Base-by-base conservation (phyloP, 2,888 invertebrate genomes). In the Drosophila leonis region DNA sequence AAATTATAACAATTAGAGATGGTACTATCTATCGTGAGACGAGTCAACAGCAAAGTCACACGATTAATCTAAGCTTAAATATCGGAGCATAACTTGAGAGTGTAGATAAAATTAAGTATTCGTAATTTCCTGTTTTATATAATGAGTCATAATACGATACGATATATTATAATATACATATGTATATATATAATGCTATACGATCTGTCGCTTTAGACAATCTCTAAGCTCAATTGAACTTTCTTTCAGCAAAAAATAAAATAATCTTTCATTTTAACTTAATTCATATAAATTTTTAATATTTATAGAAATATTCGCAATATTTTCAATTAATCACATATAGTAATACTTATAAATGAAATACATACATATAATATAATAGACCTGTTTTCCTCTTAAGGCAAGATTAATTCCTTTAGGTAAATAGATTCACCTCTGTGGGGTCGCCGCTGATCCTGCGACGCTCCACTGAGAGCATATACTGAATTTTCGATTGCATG, bases 401-500 rank as follows among this genome's bases (percentile, higher is more conserved):
- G 8, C n/a, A 4, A 18, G 4, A 7, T 6, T 18, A 41, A 39
- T 57, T 59, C 4, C 39, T 20, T 15, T 59, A 72, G 12, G 2
- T 1, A 54, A 55, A 65, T 18, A 49, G 10, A 27, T 51, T 63
- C 9, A 29, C 15, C 10, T 77, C 80, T 1, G 67, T 63, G 1
- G 56, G 20, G 20, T 78, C 76, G 0, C 83, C 90, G 6, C 29
- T 42, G 10, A 88, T 73, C 39, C 29, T 68, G 13, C 83, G 87
- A n/a, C 83, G 86, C 41, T 84, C 83, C 42, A 65, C 70, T 1
- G 83, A 80, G 2, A 84, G 62, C 67, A 88, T 71, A 20, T 69
- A 67, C 48, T 84, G 83, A 13, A 84, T 88, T n/a, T 72, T 88
- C 0, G 83, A 79, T 18, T 90, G 89, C 80, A 84, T 86, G 7